Evolutionary conservation across 64 coral and sea anemone species (phyloP), one percentile per base, ranked within the genome.

Genomic region (Porites lutea): DNA sequence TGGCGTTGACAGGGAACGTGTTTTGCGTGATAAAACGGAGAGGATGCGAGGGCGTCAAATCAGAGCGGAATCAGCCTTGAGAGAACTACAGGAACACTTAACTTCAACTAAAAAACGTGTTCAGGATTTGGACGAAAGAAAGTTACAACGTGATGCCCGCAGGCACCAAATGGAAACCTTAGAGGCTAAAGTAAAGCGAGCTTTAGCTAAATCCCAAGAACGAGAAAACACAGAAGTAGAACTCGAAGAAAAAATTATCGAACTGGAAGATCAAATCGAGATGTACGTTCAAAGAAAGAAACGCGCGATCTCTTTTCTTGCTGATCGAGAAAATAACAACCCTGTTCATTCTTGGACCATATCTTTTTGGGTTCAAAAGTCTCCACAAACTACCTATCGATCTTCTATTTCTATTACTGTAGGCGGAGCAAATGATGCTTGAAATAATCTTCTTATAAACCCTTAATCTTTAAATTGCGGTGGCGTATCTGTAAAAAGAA

Each of bases 181-280:
- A 21, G 51, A 81, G 58, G 37, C 22, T 3, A 62, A 81, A 14
- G 54, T 81, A 5, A 59, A 62, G n/a, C 54, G 11, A 8, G 52
- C 78, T 12, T 15, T 81, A 43, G 78, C 58, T 37, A 54, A 57
- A 61, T 57, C 78, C 13, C 78, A 62, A 45, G 55, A 62, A 81
- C 20, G 14, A 3, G 78, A 81, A 81, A 81, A 59, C 20, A 61
- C 46, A 15, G 78, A 81, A 81, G 54, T 37, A 10, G 18, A 81
- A 22, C 78, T 81, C 20, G 78, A 81, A 23, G 58, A 62, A 43
- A 20, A 52, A 62, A 61, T 81, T 43, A 81, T 81, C 27, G 78
- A 81, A 5, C 43, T 81, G 22, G 78, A 81, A 81, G 78, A 81
- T 62, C 12, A 78, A 81, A 63, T 81, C 23, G 78, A 62, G 46